phyloP scores from a whole-genome alignment of 2,888 invertebrate species.

The Dorcus hopei region DNA sequence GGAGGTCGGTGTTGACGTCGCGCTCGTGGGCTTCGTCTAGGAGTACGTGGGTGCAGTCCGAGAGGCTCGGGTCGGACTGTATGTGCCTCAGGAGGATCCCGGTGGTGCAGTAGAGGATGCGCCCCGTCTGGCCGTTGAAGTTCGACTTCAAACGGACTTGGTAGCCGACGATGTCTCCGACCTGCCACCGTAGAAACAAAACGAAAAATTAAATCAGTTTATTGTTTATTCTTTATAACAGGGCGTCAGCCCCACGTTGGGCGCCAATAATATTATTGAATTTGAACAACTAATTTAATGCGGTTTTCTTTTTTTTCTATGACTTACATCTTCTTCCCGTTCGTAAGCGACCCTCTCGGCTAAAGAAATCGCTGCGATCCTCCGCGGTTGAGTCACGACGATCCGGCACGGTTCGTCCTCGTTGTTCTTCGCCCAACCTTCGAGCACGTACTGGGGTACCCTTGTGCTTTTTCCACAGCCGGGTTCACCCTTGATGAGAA shows the following conservation, averaged over 20 bases:
- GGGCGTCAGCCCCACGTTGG: too few species aligned
- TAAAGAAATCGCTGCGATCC: constrained; percentile 66
- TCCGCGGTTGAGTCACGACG: constrained; percentile 64
- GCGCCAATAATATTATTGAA: too few species aligned
- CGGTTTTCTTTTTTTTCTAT: not conserved
- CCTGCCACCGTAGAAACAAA: constrained; percentile 38
- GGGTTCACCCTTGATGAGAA: constrained; percentile 66
- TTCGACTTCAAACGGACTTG: constrained; percentile 60
- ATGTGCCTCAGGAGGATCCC: constrained; percentile 53
- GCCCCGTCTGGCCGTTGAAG: constrained; percentile 56
- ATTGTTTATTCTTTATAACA: too few species aligned
- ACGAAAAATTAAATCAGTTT: too few species aligned
- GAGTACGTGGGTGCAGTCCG: constrained; percentile 63
- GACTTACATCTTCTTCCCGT: constrained; percentile 56
- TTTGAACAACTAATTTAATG: too few species aligned
- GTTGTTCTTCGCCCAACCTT: constrained; percentile 48
- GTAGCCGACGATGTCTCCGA: constrained; percentile 65
- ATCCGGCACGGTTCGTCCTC: constrained; percentile 54
- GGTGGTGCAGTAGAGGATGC: constrained; percentile 67
- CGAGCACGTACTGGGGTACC: constrained; percentile 62
- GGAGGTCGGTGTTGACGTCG: constrained; percentile 65
- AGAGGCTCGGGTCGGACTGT: constrained; percentile 49
- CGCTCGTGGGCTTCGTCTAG: constrained; percentile 75
- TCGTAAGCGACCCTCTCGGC: constrained; percentile 64
- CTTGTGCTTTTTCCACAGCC: constrained; percentile 75